These are phyloP conservation scores for Erpetoichthys calabaricus DNA, from an alignment of 2,797 vertebrate genomes.

Conservation along the genomic window DNA sequence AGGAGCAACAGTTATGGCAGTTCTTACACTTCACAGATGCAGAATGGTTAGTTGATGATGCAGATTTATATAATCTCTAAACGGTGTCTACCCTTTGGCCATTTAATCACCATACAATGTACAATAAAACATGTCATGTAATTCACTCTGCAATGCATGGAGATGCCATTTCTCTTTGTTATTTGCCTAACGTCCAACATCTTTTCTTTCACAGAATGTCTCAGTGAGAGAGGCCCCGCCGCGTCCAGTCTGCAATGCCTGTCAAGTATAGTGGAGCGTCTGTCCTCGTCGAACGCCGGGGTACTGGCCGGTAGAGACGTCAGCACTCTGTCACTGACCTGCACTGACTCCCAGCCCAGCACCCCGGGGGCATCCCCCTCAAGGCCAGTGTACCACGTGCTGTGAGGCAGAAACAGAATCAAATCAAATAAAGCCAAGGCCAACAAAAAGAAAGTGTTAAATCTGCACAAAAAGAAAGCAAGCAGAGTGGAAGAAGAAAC, in stretches of 20 bases:
- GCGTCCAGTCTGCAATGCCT: slow-evolving; percentile 88
- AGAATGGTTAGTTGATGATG: slow-evolving; percentile 51
- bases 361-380: slow-evolving; percentile 59
- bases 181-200: too few species aligned
- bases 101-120: too few species aligned
- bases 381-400: slow-evolving; percentile 79
- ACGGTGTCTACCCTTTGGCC: too few species aligned
- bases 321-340: slow-evolving; percentile 48
- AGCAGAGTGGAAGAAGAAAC: background rate
- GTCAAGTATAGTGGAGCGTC: slow-evolving; percentile 90
- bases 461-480: background rate
- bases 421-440: background rate
- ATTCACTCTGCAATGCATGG: too few species aligned
- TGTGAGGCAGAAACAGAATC: slow-evolving; percentile 44
- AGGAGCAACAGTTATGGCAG: slow-evolving; percentile 63
- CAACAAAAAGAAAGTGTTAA: background rate
- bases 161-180: background rate
- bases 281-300: slow-evolving; percentile 58
- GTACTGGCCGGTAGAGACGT: slow-evolving; percentile 41
- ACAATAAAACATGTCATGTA: too few species aligned
- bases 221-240: slow-evolving; percentile 43
- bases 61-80: background rate
- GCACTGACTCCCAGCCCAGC: slow-evolving; percentile 64
- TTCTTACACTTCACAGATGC: slow-evolving; percentile 55
- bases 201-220: slow-evolving; percentile 34